Percentiles rank a stretch among this genome's conserved stretches.
phyloP scores from a whole-genome alignment of 2,113 vertebrate genomes.

The Tyrannus savana region DNA sequence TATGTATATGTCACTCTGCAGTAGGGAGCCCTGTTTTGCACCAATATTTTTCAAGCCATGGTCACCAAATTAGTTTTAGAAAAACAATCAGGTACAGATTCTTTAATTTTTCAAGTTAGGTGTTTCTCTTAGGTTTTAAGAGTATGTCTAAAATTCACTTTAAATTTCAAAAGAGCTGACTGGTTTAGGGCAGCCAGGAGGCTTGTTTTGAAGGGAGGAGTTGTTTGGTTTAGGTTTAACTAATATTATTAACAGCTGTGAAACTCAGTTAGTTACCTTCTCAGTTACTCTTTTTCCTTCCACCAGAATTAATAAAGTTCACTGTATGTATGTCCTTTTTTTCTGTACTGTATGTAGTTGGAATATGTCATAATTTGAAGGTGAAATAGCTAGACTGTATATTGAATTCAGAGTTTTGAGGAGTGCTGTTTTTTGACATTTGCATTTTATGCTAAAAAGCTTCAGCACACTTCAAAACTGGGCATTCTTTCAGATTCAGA shows the following conservation, averaged over 20 bases:
- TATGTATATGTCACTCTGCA: fast-evolving
- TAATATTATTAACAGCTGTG: not conserved
- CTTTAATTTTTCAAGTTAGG: not conserved
- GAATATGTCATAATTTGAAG: not conserved
- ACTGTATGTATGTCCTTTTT: not conserved
- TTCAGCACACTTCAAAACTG: not conserved
- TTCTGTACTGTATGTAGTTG: not conserved
- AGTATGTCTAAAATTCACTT: not conserved
- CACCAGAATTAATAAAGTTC: not conserved
- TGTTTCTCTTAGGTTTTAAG: not conserved
- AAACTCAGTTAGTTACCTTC: not conserved
- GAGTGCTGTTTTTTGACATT: not conserved
- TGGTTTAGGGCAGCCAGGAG: not conserved
- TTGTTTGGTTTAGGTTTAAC: not conserved
- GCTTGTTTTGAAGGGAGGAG: not conserved
- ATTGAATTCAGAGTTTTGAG: not conserved
- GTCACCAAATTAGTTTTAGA: not conserved
- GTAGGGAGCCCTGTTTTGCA: not conserved
- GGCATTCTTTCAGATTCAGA: not conserved
- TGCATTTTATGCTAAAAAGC: not conserved
- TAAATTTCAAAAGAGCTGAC: not conserved
- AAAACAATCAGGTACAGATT: not conserved
- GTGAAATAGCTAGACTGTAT: not conserved
- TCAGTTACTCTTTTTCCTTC: not conserved
- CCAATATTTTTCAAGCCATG: not conserved